Evolutionary conservation across 1,140 invertebrate genomes (phyloP), one percentile per base, ranked within the genome.

Genomic region (Papilio helenus): DNA sequence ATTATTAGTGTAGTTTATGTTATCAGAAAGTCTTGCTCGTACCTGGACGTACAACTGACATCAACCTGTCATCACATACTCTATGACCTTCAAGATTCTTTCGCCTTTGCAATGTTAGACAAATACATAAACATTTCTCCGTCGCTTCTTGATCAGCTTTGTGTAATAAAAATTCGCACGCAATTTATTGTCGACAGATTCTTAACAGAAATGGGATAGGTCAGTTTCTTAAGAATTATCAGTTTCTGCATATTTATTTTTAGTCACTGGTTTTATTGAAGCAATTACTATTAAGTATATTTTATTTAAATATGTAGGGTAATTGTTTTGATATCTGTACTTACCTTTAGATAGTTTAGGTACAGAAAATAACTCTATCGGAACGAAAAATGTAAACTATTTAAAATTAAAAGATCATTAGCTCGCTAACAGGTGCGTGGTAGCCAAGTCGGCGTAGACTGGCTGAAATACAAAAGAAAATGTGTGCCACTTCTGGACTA

Each of bases 1-100:
- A 68, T 29, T 39, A 68, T 68, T 68, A 61, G 58, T 26, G 61
- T 68, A 26, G 26, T 68, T 68, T 68, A 68, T 29, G 23, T 23
- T 61, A 26, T 14, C 23, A 34, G 26, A 14, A 29, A 29, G 7
- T 14, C 61, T 14, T 26, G 1, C 14, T 29, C 61, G 26, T 68
- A 68, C 61, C 61, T 29, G 61, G 34, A 12, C 26, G 26, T 34
- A 68, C 61, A 29, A 68, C 12, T 68, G 61, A 29, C 61, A 68
- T 68, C 12, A 68, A 68, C 12, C 61, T 68, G 61, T 68, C 61
- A 29, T 68, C 61, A 29, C 61, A 29, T 12, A 29, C 14, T 16
- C 10, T 26, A 7, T 68, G 23, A 68, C 61, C 61, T 68, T 68
- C 26, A 12, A 4, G 14, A 34, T 29, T 68, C 26, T 65, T 26